Percentiles rank a stretch among this genome's conserved stretches.
phyloP scores from a whole-genome alignment of 2,113 vertebrate species.

The Hucho hucho region DNA sequence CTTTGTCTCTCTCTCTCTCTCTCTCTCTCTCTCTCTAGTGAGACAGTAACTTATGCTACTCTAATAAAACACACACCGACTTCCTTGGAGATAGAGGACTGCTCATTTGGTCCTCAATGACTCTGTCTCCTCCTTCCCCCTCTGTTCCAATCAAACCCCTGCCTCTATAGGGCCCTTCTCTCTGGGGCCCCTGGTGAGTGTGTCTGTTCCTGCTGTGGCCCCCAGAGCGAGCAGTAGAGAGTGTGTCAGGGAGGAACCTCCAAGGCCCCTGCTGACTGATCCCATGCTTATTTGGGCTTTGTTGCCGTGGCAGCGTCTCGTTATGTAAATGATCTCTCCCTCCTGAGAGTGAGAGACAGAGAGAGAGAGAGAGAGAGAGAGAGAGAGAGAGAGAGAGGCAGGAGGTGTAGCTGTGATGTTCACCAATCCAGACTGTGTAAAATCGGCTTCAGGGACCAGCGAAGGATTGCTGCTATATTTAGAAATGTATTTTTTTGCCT shows the following conservation, averaged over 20 bases:
- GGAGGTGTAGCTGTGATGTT: conserved; percentile 48
- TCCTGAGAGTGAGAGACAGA: conserved; percentile 43
- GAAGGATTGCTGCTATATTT: conserved; percentile 66
- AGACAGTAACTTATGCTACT: too few species aligned
- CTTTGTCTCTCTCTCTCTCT: too few species aligned
- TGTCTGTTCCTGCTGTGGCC: conserved; percentile 1
- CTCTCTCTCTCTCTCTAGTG: too few species aligned
- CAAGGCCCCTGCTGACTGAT: conserved; percentile 48
- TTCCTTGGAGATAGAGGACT: conserved; percentile 10
- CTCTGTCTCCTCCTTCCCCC: conserved; percentile 16
- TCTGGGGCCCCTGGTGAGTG: not conserved
- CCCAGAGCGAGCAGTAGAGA: conserved; percentile 3
- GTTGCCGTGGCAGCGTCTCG: conserved; percentile 67
- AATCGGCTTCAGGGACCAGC: conserved; percentile 64
- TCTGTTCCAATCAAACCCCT: not conserved
- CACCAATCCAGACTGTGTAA: conserved; percentile 66
- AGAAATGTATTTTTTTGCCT: conserved; percentile 45
- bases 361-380: too few species aligned
- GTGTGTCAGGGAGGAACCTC: conserved; percentile 40
- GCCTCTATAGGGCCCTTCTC: conserved; percentile 4
- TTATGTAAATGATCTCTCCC: conserved; percentile 70
- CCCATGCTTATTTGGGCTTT: conserved; percentile 51
- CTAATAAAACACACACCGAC: not conserved
- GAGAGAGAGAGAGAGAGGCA: too few species aligned
- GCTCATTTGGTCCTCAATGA: conserved; percentile 17